phyloP scores from a whole-genome alignment of 2,888 invertebrate species.

The Drosophila peninsularis region DNA sequence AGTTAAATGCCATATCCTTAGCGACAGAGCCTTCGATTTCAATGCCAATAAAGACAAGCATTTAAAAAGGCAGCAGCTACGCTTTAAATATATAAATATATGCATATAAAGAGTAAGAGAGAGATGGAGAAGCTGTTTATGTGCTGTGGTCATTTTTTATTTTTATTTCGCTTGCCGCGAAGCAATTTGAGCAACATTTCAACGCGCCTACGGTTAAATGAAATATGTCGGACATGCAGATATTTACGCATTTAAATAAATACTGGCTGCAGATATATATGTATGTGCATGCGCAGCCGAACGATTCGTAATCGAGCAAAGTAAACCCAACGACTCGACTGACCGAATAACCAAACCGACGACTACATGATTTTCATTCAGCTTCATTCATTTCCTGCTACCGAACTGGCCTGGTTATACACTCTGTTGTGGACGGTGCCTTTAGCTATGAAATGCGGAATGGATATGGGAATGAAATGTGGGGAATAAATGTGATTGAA shows the following conservation, averaged over 20 bases:
- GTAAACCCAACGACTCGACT: slow-evolving; percentile 34
- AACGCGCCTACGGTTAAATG: slow-evolving; percentile 75
- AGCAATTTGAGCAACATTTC: slow-evolving; percentile 66
- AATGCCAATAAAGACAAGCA: slow-evolving; percentile 46
- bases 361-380: slow-evolving; percentile 68
- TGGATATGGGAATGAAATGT: not conserved
- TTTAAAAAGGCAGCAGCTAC: slow-evolving; percentile 47
- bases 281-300: slow-evolving; percentile 4
- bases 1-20: slow-evolving; percentile 15
- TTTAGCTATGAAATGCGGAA: not conserved
- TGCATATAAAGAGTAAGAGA: not conserved
- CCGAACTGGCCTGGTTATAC: slow-evolving; percentile 63
- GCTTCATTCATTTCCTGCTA: slow-evolving; percentile 68
- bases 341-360: slow-evolving; percentile 44
- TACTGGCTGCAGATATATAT: slow-evolving; percentile 40
- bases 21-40: slow-evolving; percentile 25
- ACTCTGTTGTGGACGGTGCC: slow-evolving; percentile 8
- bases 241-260: slow-evolving; percentile 76
- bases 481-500: not conserved
- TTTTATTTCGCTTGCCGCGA: slow-evolving; percentile 46
- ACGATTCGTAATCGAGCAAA: slow-evolving; percentile 58
- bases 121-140: slow-evolving; percentile 14
- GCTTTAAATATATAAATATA: slow-evolving; percentile 48
- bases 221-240: slow-evolving; percentile 68
- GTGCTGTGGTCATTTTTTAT: slow-evolving; percentile 46